Evolutionary conservation across 2,888 invertebrate genomes (phyloP), one percentile per base, ranked within the genome.

Genomic region (Antheraea yamamai): DNA sequence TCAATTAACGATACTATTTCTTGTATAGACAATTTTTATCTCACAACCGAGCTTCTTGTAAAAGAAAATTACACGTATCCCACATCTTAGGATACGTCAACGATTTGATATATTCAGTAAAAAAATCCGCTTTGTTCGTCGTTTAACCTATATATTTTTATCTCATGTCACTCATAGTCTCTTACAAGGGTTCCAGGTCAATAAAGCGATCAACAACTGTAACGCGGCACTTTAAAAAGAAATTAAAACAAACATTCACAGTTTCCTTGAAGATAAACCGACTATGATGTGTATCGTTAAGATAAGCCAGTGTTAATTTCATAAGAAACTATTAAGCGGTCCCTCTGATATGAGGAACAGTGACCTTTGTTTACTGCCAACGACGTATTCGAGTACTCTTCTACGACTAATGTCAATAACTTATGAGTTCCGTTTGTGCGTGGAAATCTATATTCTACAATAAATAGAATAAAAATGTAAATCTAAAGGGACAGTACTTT

Each of bases 301-400:
- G 92, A 92, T 91, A 92, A 91, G 84, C 81, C 78, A 77, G 87
- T 83, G 88, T 89, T 91, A 90, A 91, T 91, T 92, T 91, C 88
- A 82, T 86, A 87, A 84, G 87, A 90, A 88, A 89, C 87, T 86
- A 88, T 86, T 86, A 87, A 83, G 85, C 88, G 87, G 88, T 82
- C 82, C 79, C 82, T 88, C 77, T 88, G 86, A 86, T 87, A 87
- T 81, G 75, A 79, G 81, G 81, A 83, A 81, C 81, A 84, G 79
- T 82, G 84, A 86, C 84, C 85, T 85, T 84, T 83, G 79, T 81
- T 80, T 75, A 75, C 73, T 73, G 75, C 47, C 72, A 61, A 10
- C 47, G 23, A 4, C 14, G 72, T 51, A 52, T 52, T 30, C 39
- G 61, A 20, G 35, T 51, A 39, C 51, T 26, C 72, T 39, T 12